phyloP scores from a whole-genome alignment of 1,140 invertebrate species.

The Wiebesia pumilae region DNA sequence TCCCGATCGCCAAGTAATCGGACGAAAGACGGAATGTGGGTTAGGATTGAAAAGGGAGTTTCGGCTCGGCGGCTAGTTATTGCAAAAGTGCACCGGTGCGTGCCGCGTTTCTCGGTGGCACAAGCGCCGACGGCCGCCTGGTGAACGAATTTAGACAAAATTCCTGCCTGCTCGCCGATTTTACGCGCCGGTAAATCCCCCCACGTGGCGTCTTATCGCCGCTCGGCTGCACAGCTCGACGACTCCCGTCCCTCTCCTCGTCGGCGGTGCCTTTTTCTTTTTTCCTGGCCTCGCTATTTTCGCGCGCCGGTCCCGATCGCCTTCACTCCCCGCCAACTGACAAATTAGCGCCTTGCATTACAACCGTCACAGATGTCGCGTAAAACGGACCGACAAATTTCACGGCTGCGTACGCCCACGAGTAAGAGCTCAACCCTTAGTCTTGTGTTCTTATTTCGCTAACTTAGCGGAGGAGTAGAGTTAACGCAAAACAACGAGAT shows the following conservation, averaged over 20 bases:
- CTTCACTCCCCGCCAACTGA: not conserved
- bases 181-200: not conserved
- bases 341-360: not conserved
- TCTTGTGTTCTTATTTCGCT: too few species aligned
- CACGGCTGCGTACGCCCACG: too few species aligned
- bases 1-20: slow-evolving; percentile 28
- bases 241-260: too few species aligned
- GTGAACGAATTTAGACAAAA: slow-evolving; percentile 7
- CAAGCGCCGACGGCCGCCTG: too few species aligned
- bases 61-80: not conserved
- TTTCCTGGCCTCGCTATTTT: not conserved
- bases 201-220: too few species aligned
- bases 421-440: too few species aligned
- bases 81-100: not conserved
- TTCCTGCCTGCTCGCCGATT: not conserved
- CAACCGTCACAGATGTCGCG: not conserved
- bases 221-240: not conserved
- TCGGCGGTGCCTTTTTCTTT: not conserved
- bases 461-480: too few species aligned
- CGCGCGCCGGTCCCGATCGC: not conserved
- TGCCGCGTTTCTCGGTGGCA: not conserved
- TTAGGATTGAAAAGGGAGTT: not conserved
- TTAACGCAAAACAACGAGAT: too few species aligned
- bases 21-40: slow-evolving; percentile 11
- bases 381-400: not conserved